These are phyloP conservation scores for Glyptemys insculpta DNA, from an alignment of 2,797 vertebrate species.

Conservation along the genomic window DNA sequence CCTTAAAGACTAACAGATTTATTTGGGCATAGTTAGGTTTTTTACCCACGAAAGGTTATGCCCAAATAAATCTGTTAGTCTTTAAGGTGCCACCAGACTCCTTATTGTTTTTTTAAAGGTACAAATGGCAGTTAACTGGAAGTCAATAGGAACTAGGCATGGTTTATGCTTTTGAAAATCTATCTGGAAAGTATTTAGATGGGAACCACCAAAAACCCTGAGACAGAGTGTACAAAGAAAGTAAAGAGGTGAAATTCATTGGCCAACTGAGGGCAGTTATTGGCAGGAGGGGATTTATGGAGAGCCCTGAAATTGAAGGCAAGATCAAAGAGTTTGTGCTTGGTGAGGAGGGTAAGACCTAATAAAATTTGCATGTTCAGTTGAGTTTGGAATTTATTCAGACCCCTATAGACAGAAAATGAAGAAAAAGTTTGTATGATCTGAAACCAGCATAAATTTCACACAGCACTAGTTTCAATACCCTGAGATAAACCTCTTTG, in stretches of 20 bases:
- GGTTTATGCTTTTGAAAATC: neutral
- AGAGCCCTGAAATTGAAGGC: neutral
- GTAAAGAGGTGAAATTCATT: neutral
- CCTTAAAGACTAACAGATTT: no score
- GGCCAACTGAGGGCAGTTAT: neutral
- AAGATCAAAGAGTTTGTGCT: neutral
- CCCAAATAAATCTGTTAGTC: no score
- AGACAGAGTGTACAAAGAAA: neutral
- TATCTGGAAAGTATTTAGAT: neutral
- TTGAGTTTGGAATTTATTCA: conserved; percentile 21
- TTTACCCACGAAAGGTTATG: no score
- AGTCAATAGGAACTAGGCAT: accelerated
- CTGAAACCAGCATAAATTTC: conserved; percentile 52
- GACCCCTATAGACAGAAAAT: neutral
- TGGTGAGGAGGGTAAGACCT: neutral
- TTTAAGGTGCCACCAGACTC: no score
- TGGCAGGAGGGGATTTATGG: neutral
- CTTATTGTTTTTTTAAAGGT: neutral
- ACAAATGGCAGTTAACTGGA: neutral
- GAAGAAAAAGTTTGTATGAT: conserved; percentile 25
- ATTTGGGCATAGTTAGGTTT: no score
- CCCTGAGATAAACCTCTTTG: neutral
- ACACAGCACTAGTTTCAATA: conserved; percentile 23
- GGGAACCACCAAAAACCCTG: neutral
- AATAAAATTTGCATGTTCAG: neutral